Evolutionary conservation across 2,888 invertebrate species (phyloP), one percentile per base, ranked within the genome.

Genomic region (Tetragonisca angustula): DNA sequence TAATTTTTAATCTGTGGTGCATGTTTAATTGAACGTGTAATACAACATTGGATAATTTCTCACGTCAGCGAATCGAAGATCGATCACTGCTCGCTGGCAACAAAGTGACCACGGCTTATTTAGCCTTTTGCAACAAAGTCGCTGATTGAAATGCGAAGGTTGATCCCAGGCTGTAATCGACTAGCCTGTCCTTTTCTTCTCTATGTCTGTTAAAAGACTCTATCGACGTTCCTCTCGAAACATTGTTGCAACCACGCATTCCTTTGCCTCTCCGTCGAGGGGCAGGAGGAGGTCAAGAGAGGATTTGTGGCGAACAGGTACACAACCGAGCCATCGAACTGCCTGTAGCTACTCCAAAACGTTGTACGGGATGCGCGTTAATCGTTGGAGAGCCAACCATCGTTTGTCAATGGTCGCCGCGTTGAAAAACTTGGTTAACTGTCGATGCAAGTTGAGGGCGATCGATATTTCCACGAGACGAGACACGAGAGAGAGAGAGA

Each of bases 61-160:
- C 56, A 15, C 11, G 5, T n/a, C n/a, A 15, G 13, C 5, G 15
- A 59, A 1, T 15, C n/a, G 0, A 1, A 5, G 21, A 59, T 59
- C 24, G 27, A 61, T 61, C 17, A 52, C 49, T 56, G 19, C 19
- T n/a, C 13, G 24, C 2, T 19, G 15, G 43, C 21, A 24, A 24
- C 9, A 24, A 49, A 19, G 17, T 27, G 2, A 43, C 27, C 21
- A 11, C 56, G 49, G 19, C 49, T 64, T 54, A 19, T 56, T 71
- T 49, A 32, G 32, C 32, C 49, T 52, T 17, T 17, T 24, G 50
- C 52, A 36, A 69, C 36, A 64, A 27, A 32, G 67, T 68, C 36
- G 71, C 80, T 56, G 71, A 76, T 83, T 80, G 75, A 71, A 71
- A 83, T 80, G 75, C 82, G 76, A 67, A 68, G 65, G 49, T 62